Conservation (phyloP, 1,140 invertebrate genomes). For the Limonius californicus region DNA sequence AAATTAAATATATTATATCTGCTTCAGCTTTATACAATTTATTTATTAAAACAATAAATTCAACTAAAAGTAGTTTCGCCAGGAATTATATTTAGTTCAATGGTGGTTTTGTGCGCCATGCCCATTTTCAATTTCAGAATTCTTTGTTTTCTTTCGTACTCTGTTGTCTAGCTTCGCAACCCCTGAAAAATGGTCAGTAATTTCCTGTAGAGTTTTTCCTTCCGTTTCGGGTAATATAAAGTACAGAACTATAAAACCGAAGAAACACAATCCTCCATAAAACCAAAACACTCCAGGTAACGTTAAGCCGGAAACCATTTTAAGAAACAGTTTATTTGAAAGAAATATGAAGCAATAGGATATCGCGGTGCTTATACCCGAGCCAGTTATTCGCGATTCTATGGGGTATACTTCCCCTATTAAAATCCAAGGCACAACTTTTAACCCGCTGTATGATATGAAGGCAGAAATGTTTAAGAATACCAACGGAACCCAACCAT, state of each 20-base stretch:
- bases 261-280: conserved; percentile 59
- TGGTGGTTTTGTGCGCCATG: no score
- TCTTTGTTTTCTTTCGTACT: conserved; percentile 22
- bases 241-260: conserved; percentile 56
- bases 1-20: no score
- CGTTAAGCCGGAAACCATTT: conserved; percentile 57
- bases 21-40: no score
- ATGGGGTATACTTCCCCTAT: conserved; percentile 68
- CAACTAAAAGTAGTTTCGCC: no score
- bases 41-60: no score
- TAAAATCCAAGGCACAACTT: conserved; percentile 71
- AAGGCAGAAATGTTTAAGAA: conserved; percentile 64
- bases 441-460: conserved; percentile 63
- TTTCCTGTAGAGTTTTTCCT: conserved; percentile 72
- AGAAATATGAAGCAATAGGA: conserved; percentile 69
- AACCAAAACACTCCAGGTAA: conserved; percentile 66
- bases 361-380: conserved; percentile 63
- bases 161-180: conserved; percentile 48
- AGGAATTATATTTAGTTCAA: no score
- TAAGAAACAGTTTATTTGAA: conserved; percentile 67
- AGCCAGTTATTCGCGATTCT: conserved; percentile 62
- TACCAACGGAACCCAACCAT: conserved; percentile 65
- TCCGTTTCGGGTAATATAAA: conserved; percentile 76
- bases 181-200: conserved; percentile 65
- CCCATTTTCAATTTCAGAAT: no score